phyloP scores from a whole-genome alignment of 2,797 vertebrate species.

The Vespertilio murinus region DNA sequence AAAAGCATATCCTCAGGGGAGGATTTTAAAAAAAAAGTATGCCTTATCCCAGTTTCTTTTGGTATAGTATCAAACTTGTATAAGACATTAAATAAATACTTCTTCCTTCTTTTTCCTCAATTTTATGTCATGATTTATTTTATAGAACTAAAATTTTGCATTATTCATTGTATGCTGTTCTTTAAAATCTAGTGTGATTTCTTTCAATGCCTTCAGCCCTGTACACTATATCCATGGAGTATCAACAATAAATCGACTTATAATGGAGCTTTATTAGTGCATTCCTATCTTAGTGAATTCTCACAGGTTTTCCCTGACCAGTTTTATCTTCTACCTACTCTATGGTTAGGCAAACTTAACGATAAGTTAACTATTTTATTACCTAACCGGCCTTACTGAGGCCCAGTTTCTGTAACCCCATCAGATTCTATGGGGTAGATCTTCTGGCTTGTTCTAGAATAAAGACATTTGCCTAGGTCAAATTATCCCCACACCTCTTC shows the following conservation, averaged over 20 bases:
- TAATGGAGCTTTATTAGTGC: not conserved
- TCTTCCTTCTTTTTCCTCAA: not conserved
- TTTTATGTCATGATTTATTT: not conserved
- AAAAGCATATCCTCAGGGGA: too few species aligned
- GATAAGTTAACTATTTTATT: not conserved
- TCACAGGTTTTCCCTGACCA: not conserved
- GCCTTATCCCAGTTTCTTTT: not conserved
- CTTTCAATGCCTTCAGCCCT: not conserved
- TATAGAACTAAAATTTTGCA: not conserved
- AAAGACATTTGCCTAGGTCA: not conserved
- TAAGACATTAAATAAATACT: not conserved
- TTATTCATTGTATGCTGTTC: not conserved
- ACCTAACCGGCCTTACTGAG: not conserved
- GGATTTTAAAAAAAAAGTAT: not conserved
- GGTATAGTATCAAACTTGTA: not conserved
- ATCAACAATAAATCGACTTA: not conserved
- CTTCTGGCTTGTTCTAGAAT: not conserved
- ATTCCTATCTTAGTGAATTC: not conserved
- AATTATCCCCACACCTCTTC: not conserved
- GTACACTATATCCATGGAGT: not conserved
- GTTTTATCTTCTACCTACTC: not conserved
- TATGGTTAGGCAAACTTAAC: not conserved
- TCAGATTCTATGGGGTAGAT: not conserved
- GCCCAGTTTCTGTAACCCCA: not conserved
- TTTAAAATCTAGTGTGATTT: not conserved